These are phyloP conservation scores for Thecocarcelia acutangulata DNA, from an alignment of 2,888 invertebrate species.

Conservation along the genomic window DNA sequence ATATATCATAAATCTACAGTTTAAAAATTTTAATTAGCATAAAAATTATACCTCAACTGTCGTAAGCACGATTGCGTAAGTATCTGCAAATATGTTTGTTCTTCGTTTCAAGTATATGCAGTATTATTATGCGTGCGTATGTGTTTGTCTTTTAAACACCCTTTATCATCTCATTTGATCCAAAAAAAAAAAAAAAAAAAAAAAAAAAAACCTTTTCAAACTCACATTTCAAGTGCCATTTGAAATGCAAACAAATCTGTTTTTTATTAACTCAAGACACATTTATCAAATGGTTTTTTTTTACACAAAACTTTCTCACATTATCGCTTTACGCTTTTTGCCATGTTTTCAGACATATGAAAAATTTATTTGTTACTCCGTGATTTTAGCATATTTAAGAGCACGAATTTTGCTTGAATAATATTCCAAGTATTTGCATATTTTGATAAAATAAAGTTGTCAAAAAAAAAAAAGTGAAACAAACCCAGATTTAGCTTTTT, in stretches of 20 bases:
- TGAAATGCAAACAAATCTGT: slow-evolving; percentile 49
- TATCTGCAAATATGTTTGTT: too few relatives aligned
- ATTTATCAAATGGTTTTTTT: slow-evolving; percentile 46
- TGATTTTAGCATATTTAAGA: slow-evolving; percentile 45
- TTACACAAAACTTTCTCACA: background rate
- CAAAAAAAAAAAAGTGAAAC: too few relatives aligned
- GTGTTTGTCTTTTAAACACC: background rate
- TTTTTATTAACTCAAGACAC: slow-evolving; percentile 58
- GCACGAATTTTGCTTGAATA: slow-evolving; percentile 2
- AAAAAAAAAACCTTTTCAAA: background rate
- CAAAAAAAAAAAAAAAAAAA: background rate
- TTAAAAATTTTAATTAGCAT: too few relatives aligned
- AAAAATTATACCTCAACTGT: too few relatives aligned
- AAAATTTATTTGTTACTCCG: slow-evolving; percentile 47
- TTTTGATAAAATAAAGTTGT: background rate
- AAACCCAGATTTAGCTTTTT: too few relatives aligned
- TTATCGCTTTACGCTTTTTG: background rate
- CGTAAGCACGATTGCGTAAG: too few relatives aligned
- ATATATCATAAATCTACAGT: too few relatives aligned
- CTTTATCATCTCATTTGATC: background rate
- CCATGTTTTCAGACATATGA: slow-evolving; percentile 5
- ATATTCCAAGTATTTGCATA: background rate
- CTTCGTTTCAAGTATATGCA: too few relatives aligned
- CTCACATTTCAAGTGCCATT: slow-evolving; percentile 14
- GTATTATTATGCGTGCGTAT: too few relatives aligned